Conservation (phyloP, 1,140 invertebrate species). For the Papilio polyxenes region DNA sequence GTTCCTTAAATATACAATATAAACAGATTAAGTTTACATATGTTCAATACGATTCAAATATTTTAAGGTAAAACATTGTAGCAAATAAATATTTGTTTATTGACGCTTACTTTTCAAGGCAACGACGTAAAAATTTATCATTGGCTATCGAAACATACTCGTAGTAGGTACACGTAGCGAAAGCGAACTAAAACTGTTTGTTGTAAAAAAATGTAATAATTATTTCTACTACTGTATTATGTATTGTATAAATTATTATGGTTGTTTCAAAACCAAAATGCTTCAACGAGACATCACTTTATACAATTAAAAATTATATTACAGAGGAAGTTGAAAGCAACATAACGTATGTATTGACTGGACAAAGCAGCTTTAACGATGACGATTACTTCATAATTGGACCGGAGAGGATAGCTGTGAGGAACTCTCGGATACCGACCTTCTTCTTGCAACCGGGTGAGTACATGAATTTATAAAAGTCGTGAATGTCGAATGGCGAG, state of each 20-base stretch:
- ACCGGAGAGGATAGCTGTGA: slow-evolving; percentile 64
- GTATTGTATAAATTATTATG: neutral
- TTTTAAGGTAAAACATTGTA: neutral
- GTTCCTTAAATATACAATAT: too few relatives aligned
- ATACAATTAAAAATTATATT: slow-evolving; percentile 42
- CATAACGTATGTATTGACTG: slow-evolving; percentile 65
- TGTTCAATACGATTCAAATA: too few relatives aligned
- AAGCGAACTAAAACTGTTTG: neutral
- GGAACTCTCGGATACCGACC: slow-evolving; percentile 63
- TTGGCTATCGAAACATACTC: neutral
- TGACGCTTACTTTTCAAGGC: neutral
- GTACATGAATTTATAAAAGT: slow-evolving; percentile 9
- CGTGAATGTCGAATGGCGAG: too few relatives aligned
- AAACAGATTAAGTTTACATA: too few relatives aligned
- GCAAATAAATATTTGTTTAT: neutral
- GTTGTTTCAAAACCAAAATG: neutral
- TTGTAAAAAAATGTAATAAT: too few relatives aligned
- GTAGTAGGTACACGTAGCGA: neutral
- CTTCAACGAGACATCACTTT: neutral
- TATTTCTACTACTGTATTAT: too few relatives aligned
- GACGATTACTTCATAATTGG: slow-evolving; percentile 71
- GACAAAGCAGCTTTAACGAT: slow-evolving; percentile 59
- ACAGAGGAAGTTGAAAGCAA: slow-evolving; percentile 70
- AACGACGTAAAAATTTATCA: neutral
- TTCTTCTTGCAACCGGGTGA: slow-evolving; percentile 70